Evolutionary conservation across 2,888 invertebrate genomes (phyloP).

Genomic region (Meandrusa payeni): DNA sequence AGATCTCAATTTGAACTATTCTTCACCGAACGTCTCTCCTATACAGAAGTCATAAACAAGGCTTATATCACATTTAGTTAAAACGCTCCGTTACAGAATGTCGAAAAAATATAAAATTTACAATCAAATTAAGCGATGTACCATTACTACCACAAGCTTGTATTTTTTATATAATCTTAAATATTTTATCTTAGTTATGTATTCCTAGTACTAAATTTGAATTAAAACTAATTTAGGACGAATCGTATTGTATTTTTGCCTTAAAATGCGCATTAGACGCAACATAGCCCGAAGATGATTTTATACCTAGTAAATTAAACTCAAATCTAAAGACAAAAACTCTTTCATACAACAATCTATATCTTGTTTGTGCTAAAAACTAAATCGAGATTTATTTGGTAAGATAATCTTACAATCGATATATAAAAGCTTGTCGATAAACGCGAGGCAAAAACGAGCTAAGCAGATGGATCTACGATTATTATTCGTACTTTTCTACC

Average conservation of each 20-base stretch:
- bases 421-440: conserved; percentile 6
- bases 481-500: conserved; percentile 24
- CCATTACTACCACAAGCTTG: no score
- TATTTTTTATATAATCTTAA: no score
- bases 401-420: conserved; percentile 19
- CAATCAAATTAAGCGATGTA: conserved; percentile 18
- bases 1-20: conserved; percentile 79
- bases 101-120: conserved; percentile 26
- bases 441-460: conserved; percentile 60
- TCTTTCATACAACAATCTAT: not conserved
- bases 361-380: conserved; percentile 6
- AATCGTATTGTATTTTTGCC: conserved; percentile 9
- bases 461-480: conserved; percentile 42
- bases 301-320: not conserved
- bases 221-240: conserved; percentile 13
- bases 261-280: conserved; percentile 8
- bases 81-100: conserved; percentile 48
- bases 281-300: conserved; percentile 9
- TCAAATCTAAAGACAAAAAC: not conserved
- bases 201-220: no score
- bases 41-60: conserved; percentile 55
- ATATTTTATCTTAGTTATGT: no score
- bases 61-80: conserved; percentile 68
- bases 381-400: conserved; percentile 28
- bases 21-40: conserved; percentile 61